These are phyloP conservation scores for Phoenicopterus ruber DNA, from an alignment of 2,113 vertebrate species.

Conservation along the genomic window DNA sequence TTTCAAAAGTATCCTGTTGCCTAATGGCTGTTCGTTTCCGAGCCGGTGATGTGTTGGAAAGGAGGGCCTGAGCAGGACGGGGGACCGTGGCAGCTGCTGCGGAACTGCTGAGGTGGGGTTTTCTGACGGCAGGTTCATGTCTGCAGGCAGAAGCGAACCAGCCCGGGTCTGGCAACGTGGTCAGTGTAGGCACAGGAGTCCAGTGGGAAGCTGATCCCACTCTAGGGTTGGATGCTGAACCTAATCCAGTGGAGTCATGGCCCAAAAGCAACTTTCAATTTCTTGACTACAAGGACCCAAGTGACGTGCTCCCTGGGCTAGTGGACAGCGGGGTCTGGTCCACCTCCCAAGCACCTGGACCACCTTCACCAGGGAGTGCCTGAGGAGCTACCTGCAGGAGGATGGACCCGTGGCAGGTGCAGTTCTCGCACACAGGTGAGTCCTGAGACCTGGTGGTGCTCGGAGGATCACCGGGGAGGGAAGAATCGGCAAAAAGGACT, in stretches of 20 bases:
- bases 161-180: fast-evolving
- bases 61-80: neutral
- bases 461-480: neutral
- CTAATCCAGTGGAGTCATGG: neutral
- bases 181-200: neutral
- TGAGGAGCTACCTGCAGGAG: neutral
- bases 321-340: too few species aligned
- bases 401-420: neutral
- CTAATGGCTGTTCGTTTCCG: neutral
- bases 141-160: too few species aligned
- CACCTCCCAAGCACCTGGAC: neutral
- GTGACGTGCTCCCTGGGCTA: neutral
- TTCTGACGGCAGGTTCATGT: fast-evolving
- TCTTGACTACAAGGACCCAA: neutral
- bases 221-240: neutral
- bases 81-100: too few species aligned
- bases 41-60: neutral
- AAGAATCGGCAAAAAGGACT: neutral
- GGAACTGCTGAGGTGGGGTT: too few species aligned
- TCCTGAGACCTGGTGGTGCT: neutral
- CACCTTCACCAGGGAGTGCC: fast-evolving
- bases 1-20: neutral
- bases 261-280: neutral
- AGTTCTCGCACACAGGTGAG: fast-evolving
- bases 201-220: neutral